A percentile compares a stretch with the other conserved stretches of the same genome.
Conservation (phyloP, 2,797 vertebrate species). For the Eulemur albifrons region DNA sequence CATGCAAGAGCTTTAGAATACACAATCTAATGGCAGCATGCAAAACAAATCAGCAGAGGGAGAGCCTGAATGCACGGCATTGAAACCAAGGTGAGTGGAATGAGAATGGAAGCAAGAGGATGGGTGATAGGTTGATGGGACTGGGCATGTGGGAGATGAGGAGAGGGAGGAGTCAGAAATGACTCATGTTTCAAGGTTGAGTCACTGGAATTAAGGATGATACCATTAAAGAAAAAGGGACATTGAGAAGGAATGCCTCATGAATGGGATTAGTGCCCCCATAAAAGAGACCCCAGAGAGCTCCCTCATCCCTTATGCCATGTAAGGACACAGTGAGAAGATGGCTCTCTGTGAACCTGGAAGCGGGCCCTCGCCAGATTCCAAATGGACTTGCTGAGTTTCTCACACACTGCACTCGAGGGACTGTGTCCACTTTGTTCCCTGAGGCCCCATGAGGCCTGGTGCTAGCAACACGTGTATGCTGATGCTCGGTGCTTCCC, state of each 20-base stretch:
- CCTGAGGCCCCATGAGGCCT: not conserved
- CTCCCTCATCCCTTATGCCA: too few relatives aligned
- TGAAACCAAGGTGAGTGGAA: not conserved
- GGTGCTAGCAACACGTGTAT: not conserved
- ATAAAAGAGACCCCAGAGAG: not conserved
- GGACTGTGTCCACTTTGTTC: not conserved
- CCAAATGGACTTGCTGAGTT: not conserved
- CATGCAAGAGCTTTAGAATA: not conserved
- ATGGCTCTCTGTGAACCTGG: too few relatives aligned
- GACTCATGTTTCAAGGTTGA: constrained; percentile 54
- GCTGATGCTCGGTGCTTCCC: not conserved
- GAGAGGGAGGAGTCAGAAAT: constrained; percentile 26
- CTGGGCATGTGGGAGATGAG: not conserved
- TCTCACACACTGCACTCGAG: not conserved
- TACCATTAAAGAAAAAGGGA: constrained; percentile 52
- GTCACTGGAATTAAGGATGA: constrained; percentile 56
- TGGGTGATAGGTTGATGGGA: not conserved
- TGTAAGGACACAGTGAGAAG: too few relatives aligned
- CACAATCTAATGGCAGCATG: not conserved
- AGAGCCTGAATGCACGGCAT: not conserved
- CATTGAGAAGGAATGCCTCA: not conserved
- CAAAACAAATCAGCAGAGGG: not conserved
- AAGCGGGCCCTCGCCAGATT: too few relatives aligned
- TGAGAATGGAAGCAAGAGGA: not conserved
- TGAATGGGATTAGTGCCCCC: not conserved